Evolutionary conservation across 2,888 invertebrate species (phyloP), one percentile per base, ranked within the genome.

Genomic region (Agonopterix subpropinquella): DNA sequence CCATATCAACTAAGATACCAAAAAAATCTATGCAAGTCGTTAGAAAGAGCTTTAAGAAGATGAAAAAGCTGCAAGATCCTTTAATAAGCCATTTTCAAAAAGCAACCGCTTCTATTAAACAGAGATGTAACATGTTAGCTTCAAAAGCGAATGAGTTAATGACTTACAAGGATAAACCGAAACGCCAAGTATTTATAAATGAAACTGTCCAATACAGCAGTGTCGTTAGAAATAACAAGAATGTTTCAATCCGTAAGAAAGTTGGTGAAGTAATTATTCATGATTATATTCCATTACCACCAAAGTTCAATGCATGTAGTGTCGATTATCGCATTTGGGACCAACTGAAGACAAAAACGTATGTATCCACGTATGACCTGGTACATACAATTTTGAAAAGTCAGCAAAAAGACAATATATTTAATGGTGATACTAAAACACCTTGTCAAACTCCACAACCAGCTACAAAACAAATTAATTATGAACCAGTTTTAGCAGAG

Each of bases 291-390:
- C 58, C 61, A 11, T 39, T 54, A 41, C 47, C 51, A 15, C 49
- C 48, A 9, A 44, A 15, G 15, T 47, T 37, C 11, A 41, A 8
- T 44, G 44, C 46, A 5, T 47, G 18, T 35, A 47, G 44, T 11
- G 36, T 44, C 13, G 52, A 49, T 18, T 28, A 49, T 11, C 15
- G 42, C 13, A 15, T 41, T 10, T 45, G 44, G 47, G n/a, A 39
- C 35, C 41, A 44, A 13, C 37, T 13, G 3, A 13, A 28, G 5
- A 46, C 54, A 11, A 67, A 65, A 47, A 10, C 41, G 1, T 61
- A 56, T 47, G 66, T 70, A 53, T 76, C 73, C 18, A 77, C 80
- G 0, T 70, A 74, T 54, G 83, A 84, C 54, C 67, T 85, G 37
- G 53, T 85, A 11, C 62, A 76, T 56, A 74, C 82, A 8, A 61